A percentile compares a stretch with the other conserved stretches of the same genome.
These are phyloP conservation scores for Anagyrus pseudococci DNA, from an alignment of 2,888 invertebrate species.

Conservation along the genomic window DNA sequence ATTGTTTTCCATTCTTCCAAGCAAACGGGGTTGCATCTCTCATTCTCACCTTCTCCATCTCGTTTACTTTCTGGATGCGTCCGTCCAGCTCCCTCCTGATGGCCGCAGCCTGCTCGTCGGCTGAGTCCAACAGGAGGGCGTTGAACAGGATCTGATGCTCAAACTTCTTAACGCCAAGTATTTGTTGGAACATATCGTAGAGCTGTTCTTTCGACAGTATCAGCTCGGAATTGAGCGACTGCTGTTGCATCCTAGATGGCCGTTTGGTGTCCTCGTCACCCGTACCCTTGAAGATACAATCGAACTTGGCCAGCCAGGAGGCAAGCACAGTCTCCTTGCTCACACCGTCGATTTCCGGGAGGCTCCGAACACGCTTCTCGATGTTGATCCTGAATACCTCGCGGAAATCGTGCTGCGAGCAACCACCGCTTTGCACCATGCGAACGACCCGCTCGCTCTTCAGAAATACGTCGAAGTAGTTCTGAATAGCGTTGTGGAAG, in stretches of 20 bases:
- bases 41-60: slow-evolving; percentile 90
- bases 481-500: slow-evolving; percentile 98
- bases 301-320: slow-evolving; percentile 99
- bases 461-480: slow-evolving; percentile 93
- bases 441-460: slow-evolving; percentile 95
- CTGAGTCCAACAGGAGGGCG: slow-evolving; percentile 97
- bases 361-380: slow-evolving; percentile 95
- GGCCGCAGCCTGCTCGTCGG: slow-evolving; percentile 99
- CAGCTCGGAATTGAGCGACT: slow-evolving; percentile 88
- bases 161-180: slow-evolving; percentile 97
- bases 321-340: slow-evolving; percentile 99
- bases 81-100: slow-evolving; percentile 98
- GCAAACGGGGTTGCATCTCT: not conserved
- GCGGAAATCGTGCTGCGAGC: slow-evolving; percentile 97
- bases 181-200: slow-evolving; percentile 99
- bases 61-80: slow-evolving; percentile 93
- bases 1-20: not conserved
- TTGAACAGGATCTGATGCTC: slow-evolving; percentile 99
- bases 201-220: slow-evolving; percentile 98
- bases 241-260: slow-evolving; percentile 86
- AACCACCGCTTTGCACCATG: slow-evolving; percentile 98
- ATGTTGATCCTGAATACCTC: slow-evolving; percentile 98
- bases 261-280: slow-evolving; percentile 89
- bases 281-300: slow-evolving; percentile 94
- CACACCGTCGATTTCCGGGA: slow-evolving; percentile 98